Evolutionary conservation across 2,888 invertebrate species (phyloP), one percentile per base, ranked within the genome.

Genomic region (Patella caerulea): DNA sequence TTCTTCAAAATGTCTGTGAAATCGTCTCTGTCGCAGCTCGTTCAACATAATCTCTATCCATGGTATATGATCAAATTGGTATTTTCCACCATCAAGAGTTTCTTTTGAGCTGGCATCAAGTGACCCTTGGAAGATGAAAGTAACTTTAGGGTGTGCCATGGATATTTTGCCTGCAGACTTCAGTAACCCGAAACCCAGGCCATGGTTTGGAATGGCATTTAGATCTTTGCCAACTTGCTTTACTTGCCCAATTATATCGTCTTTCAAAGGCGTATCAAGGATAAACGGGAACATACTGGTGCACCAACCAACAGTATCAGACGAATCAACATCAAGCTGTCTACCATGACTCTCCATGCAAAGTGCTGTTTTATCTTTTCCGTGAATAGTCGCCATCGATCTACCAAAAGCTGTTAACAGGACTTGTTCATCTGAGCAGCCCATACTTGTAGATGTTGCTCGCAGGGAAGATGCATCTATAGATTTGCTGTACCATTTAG

Each of bases 291-390:
- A 65, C 65, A 65, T 65, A 65, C 65, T 65, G 11, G 65, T 65
- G 24, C 65, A 65, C 65, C 65, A 65, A 19, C 65, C 65, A 65
- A 65, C 65, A 24, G 65, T 65, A 65, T 65, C 65, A n/a, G 65
- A 24, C 3, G 65, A 65, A 65, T 65, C 65, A 12, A 65, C 65
- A 65, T 65, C 65, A 24, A 65, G 24, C 24, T 65, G 65, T 65
- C 65, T 65, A 15, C 65, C 65, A 24, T 65, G 65, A 4, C 65
- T 65, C 65, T 65, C 65, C 65, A 24, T 65, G 24, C 24, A 65
- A 24, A 65, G 24, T 4, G 65, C 19, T 65, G 65, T 65, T 24
- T 65, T 65, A 65, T 65, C 19, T 24, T 65, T 65, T 12, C 65
- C 65, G 24, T 65, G 65, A 65, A 65, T 65, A 24, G 65, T 24